phyloP scores from a whole-genome alignment of 2,888 invertebrate genomes.

The Glyphotaelius pellucidus region DNA sequence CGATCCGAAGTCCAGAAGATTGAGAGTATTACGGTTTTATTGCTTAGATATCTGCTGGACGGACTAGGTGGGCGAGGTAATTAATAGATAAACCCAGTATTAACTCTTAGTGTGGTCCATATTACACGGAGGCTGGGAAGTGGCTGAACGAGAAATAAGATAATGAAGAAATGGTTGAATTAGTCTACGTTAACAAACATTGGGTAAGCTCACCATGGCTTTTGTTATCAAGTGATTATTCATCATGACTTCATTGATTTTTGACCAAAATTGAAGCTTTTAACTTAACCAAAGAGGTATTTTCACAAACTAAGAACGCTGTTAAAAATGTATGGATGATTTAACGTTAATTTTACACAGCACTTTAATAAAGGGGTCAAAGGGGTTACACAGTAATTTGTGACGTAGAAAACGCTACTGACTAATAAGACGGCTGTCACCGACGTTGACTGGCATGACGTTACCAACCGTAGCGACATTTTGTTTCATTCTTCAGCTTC shows the following conservation, averaged over 20 bases:
- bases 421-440: too few relatives aligned
- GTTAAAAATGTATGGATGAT: too few relatives aligned
- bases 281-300: background rate
- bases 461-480: too few relatives aligned
- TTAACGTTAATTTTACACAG: too few relatives aligned
- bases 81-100: conserved; percentile 64
- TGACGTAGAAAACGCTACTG: too few relatives aligned
- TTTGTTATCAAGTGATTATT: background rate
- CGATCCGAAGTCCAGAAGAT: conserved; percentile 42
- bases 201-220: background rate
- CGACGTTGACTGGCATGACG: too few relatives aligned
- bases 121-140: conserved; percentile 22
- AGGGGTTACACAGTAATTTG: too few relatives aligned
- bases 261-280: background rate
- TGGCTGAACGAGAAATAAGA: background rate
- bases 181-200: background rate
- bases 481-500: too few relatives aligned
- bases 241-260: background rate
- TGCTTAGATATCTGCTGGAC: conserved; percentile 51
- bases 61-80: conserved; percentile 63
- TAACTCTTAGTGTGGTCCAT: conserved; percentile 61
- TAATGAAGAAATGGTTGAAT: background rate
- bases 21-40: conserved; percentile 52
- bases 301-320: too few relatives aligned
- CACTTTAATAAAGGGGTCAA: too few relatives aligned